Evolutionary conservation across 2,113 vertebrate species (phyloP).

Genomic region (Bostrychus sinensis): DNA sequence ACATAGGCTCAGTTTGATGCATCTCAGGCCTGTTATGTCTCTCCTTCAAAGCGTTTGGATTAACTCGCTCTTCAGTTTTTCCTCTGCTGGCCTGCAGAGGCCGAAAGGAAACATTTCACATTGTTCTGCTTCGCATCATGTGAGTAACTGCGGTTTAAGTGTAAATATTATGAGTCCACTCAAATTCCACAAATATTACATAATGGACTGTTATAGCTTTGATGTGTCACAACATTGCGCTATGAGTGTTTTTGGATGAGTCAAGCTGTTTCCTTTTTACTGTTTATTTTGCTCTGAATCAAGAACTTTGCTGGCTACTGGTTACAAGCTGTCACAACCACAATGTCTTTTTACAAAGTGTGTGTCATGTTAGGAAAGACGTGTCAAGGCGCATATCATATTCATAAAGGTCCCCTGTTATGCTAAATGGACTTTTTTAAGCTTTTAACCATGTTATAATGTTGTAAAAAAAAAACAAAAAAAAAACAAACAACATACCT

Average conservation of each 20-base stretch:
- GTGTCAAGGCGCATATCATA: no score
- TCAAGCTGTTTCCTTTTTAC: slow-evolving; percentile 4
- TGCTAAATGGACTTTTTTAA: no score
- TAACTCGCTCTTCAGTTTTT: slow-evolving; percentile 13
- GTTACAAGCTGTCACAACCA: slow-evolving; percentile 30
- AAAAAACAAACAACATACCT: no score
- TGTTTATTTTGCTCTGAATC: slow-evolving; percentile 5
- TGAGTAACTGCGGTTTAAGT: slow-evolving; percentile 10
- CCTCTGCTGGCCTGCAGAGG: slow-evolving; percentile 10
- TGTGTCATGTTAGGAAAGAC: not conserved
- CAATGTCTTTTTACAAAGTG: slow-evolving; percentile 26
- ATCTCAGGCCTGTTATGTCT: slow-evolving; percentile 2
- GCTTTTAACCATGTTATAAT: no score
- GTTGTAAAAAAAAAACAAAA: no score
- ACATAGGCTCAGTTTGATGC: slow-evolving; percentile 1
- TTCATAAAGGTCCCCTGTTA: no score
- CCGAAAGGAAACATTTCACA: slow-evolving; percentile 31
- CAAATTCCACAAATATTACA: slow-evolving; percentile 43
- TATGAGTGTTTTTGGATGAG: slow-evolving; percentile 28
- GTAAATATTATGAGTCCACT: slow-evolving; percentile 13
- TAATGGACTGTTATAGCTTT: slow-evolving; percentile 33
- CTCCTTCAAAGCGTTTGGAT: slow-evolving; percentile 36
- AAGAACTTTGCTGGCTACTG: slow-evolving; percentile 14
- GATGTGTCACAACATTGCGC: slow-evolving; percentile 21
- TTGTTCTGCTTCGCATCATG: slow-evolving; percentile 36